Evolutionary conservation across 2,888 invertebrate genomes (phyloP).

Genomic region (Melipona bicolor): DNA sequence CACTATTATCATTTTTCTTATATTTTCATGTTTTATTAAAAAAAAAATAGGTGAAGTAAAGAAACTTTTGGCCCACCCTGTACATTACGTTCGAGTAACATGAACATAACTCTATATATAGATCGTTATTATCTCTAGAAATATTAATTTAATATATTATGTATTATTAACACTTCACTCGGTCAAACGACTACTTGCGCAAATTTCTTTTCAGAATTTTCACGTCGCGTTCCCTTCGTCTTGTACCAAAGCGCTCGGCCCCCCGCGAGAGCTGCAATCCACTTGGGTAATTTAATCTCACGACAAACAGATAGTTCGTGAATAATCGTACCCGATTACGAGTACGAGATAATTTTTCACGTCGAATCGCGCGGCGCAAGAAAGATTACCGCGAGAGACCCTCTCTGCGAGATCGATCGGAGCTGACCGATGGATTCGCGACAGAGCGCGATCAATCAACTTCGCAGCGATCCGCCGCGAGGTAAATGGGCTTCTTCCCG

Average conservation of each 20-base stretch:
- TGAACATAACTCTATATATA: no score
- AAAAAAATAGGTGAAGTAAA: no score
- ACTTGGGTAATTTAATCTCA: background rate
- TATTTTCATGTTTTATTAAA: no score
- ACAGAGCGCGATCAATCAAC: slow-evolving; percentile 48
- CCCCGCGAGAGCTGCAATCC: background rate
- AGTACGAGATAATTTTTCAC: slow-evolving; percentile 28
- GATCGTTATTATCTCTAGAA: no score
- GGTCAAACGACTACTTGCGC: no score
- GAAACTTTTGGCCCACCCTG: no score
- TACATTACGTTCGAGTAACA: no score
- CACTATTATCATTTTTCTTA: no score
- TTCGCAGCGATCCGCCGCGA: slow-evolving; percentile 21
- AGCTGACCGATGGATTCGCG: slow-evolving; percentile 38
- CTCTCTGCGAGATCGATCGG: slow-evolving; percentile 22
- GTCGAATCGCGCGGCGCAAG: background rate
- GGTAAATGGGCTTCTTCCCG: slow-evolving; percentile 21
- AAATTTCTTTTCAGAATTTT: background rate
- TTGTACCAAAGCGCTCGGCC: background rate
- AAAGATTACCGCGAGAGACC: slow-evolving; percentile 27
- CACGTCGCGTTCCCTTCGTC: background rate
- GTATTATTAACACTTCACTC: no score
- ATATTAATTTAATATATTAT: no score
- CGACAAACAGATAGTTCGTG: background rate
- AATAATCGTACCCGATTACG: slow-evolving; percentile 13